Evolutionary conservation across 2,888 invertebrate genomes (phyloP).

Genomic region (Calliopum simillimum): DNA sequence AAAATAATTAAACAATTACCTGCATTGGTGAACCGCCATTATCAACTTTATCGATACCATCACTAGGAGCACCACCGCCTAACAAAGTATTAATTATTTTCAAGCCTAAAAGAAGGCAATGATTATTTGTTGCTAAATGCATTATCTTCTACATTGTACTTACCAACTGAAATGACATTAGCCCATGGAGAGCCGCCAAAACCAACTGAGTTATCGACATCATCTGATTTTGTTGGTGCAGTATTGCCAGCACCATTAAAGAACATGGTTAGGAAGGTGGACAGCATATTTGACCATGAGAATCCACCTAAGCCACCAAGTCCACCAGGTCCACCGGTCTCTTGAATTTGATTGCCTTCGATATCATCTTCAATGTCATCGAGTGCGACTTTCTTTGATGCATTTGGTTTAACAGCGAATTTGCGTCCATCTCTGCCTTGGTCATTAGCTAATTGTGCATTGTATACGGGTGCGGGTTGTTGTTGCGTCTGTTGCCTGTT

Average conservation of each 20-base stretch:
- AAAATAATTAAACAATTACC: constrained; percentile 69
- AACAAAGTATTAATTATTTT: constrained; percentile 87
- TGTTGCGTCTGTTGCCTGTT: constrained; percentile 39
- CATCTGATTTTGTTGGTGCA: constrained; percentile 84
- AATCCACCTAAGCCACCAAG: constrained; percentile 74
- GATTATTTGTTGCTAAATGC: neutral
- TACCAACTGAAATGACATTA: constrained; percentile 82
- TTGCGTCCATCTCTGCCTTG: constrained; percentile 70
- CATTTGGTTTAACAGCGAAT: constrained; percentile 90
- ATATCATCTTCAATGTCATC: constrained; percentile 87
- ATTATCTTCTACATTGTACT: constrained; percentile 19
- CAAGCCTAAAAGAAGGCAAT: constrained; percentile 68
- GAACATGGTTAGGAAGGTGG: constrained; percentile 89
- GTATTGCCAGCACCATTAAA: constrained; percentile 73
- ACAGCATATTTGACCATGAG: constrained; percentile 89
- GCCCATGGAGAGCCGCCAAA: constrained; percentile 87
- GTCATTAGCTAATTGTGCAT: constrained; percentile 40
- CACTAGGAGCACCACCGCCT: constrained; percentile 79
- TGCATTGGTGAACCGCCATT: constrained; percentile 89
- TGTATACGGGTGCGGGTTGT: constrained; percentile 58
- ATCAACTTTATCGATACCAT: constrained; percentile 92
- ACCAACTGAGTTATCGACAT: constrained; percentile 73
- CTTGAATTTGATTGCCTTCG: constrained; percentile 80
- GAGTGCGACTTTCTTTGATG: constrained; percentile 86
- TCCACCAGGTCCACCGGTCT: constrained; percentile 68